Conservation (phyloP, 2,888 invertebrate species). For the Elysia crispata region DNA sequence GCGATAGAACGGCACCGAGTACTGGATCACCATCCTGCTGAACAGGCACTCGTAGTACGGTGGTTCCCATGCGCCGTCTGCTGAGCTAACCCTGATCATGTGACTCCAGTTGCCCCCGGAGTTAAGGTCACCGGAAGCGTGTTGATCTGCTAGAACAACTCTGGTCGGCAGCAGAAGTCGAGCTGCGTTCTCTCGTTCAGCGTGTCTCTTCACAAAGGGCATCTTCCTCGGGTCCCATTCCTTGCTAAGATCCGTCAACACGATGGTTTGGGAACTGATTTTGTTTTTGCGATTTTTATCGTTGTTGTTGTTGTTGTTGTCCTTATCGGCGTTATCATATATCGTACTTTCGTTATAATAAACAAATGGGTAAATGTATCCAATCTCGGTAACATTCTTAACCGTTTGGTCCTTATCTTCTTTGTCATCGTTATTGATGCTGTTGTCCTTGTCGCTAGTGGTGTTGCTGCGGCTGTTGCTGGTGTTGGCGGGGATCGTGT, state of each 20-base stretch:
- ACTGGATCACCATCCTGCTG: slow-evolving; percentile 59
- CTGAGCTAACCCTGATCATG: slow-evolving; percentile 42
- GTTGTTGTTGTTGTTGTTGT: no score
- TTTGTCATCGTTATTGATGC: no score
- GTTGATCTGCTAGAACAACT: slow-evolving; percentile 46
- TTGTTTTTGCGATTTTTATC: slow-evolving; percentile 45
- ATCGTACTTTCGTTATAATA: no score
- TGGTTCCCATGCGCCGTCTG: slow-evolving; percentile 58
- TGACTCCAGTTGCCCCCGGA: slow-evolving; percentile 43
- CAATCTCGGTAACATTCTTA: no score
- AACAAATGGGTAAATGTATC: no score
- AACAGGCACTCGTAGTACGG: slow-evolving; percentile 64
- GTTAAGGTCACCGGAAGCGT: slow-evolving; percentile 13
- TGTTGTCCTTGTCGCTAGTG: background rate
- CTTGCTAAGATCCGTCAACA: slow-evolving; percentile 47
- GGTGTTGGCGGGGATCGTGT: slow-evolving; percentile 52
- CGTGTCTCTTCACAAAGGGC: slow-evolving; percentile 44
- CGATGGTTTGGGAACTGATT: slow-evolving; percentile 28
- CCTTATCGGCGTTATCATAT: no score
- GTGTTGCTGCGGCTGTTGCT: slow-evolving; percentile 2
- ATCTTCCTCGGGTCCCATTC: slow-evolving; percentile 45
- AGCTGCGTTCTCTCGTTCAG: slow-evolving; percentile 24
- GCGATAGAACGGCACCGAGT: slow-evolving; percentile 63
- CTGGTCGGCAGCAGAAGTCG: slow-evolving; percentile 22
- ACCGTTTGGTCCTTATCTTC: no score